Conservation (phyloP, 2,113 vertebrate genomes). For the Guaruba guarouba region DNA sequence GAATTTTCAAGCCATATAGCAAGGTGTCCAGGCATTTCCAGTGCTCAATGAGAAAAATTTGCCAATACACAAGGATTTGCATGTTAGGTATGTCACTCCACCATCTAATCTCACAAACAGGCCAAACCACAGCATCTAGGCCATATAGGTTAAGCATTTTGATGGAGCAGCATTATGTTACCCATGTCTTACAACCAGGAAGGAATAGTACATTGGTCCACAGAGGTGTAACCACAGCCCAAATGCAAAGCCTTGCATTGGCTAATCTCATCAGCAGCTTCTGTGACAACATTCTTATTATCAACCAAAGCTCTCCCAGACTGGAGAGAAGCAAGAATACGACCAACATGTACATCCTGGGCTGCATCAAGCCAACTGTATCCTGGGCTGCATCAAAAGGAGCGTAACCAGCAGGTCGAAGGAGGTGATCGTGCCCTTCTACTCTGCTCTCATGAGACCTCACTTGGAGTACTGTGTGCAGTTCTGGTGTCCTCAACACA, state of each 20-base stretch:
- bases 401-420: too few species aligned
- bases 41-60: background rate
- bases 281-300: background rate
- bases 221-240: background rate
- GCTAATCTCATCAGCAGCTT: background rate
- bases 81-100: background rate
- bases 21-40: background rate
- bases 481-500: too few species aligned
- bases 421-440: too few species aligned
- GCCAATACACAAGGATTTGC: background rate
- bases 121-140: background rate
- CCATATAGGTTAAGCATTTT: background rate
- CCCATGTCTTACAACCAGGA: background rate
- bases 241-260: background rate
- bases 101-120: background rate
- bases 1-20: background rate
- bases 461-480: too few species aligned
- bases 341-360: background rate
- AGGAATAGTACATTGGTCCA: background rate
- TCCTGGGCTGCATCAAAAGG: too few species aligned
- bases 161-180: background rate
- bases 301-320: background rate
- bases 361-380: too few species aligned
- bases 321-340: background rate
- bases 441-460: too few species aligned